These are phyloP conservation scores for Cliona cf. orientalis DNA, from an alignment of 37 sponge, comb jelly and placozoan genomes.

Conservation along the genomic window DNA sequence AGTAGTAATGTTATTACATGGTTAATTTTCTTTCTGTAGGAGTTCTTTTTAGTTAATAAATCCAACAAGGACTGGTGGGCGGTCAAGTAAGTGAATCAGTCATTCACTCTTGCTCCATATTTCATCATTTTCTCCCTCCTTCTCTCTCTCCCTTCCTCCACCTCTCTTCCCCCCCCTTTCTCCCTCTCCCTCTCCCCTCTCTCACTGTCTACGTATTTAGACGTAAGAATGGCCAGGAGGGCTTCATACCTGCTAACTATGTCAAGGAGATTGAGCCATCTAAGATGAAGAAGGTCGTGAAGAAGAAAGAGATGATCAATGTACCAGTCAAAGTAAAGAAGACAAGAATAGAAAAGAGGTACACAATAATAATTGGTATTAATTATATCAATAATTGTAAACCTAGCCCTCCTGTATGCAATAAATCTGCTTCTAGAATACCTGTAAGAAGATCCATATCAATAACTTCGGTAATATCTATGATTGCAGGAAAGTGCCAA, in stretches of 20 bases:
- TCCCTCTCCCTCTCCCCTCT: too few relatives aligned
- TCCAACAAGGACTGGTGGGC: constrained; percentile 93
- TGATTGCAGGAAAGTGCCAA: too few relatives aligned
- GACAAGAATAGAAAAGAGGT: constrained; percentile 56
- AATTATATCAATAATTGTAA: too few relatives aligned
- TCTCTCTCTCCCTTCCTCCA: too few relatives aligned
- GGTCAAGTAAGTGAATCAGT: constrained; percentile 61
- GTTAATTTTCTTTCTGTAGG: constrained; percentile 19
- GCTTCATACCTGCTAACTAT: constrained; percentile 93
- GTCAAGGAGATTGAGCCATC: constrained; percentile 82
- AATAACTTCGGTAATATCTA: too few relatives aligned
- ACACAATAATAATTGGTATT: background rate
- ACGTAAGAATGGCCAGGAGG: constrained; percentile 85
- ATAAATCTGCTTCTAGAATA: too few relatives aligned
- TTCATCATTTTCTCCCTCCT: too few relatives aligned
- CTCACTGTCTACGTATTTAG: constrained; percentile 39
- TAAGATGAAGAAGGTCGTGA: constrained; percentile 47
- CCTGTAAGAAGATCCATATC: too few relatives aligned
- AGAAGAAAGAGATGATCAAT: constrained; percentile 69
- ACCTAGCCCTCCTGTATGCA: too few relatives aligned
- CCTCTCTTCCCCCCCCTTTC: too few relatives aligned
- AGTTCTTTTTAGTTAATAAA: constrained; percentile 77
- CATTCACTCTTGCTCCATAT: background rate
- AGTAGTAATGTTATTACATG: too few relatives aligned
- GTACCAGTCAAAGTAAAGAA: constrained; percentile 72